These are phyloP conservation scores for Cyanoramphus novaezelandiae DNA, from an alignment of 2,113 vertebrate species.

Conservation along the genomic window DNA sequence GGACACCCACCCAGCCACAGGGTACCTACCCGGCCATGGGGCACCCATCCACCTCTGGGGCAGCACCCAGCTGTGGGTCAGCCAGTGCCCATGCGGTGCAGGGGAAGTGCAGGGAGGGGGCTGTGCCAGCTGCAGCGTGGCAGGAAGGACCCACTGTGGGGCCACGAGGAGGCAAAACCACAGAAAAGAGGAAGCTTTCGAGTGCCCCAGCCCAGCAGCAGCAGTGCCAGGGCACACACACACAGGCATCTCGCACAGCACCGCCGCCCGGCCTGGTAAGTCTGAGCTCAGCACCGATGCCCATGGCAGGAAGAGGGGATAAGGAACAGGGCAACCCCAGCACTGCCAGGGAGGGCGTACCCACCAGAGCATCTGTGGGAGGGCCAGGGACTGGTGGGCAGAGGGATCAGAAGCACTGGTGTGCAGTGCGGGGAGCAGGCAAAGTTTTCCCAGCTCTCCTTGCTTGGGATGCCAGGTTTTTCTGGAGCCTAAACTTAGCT, in stretches of 20 bases:
- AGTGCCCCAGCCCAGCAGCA: background rate
- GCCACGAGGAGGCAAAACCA: background rate
- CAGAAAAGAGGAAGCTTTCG: slow-evolving; percentile 23
- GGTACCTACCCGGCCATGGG: too few relatives aligned
- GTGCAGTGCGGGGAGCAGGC: background rate
- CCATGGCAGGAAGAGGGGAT: rapidly evolving
- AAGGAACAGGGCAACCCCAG: background rate
- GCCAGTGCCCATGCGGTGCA: rapidly evolving
- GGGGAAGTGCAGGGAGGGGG: background rate
- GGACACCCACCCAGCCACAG: background rate
- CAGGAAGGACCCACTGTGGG: slow-evolving; percentile 20
- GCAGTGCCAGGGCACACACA: background rate
- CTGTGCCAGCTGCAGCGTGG: background rate
- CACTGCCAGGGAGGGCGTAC: background rate
- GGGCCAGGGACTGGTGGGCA: background rate
- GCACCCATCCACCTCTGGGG: background rate
- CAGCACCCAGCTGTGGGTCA: background rate
- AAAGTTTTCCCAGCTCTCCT: background rate
- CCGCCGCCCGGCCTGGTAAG: background rate
- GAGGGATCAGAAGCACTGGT: background rate
- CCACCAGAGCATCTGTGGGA: background rate
- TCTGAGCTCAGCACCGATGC: background rate
- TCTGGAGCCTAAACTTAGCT: background rate
- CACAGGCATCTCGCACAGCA: rapidly evolving
- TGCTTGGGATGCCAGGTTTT: background rate